A percentile compares a stretch with the other conserved stretches of the same genome.
Evolutionary conservation across 2,113 vertebrate genomes (phyloP).

Genomic region (Beaufortia kweichowensis): DNA sequence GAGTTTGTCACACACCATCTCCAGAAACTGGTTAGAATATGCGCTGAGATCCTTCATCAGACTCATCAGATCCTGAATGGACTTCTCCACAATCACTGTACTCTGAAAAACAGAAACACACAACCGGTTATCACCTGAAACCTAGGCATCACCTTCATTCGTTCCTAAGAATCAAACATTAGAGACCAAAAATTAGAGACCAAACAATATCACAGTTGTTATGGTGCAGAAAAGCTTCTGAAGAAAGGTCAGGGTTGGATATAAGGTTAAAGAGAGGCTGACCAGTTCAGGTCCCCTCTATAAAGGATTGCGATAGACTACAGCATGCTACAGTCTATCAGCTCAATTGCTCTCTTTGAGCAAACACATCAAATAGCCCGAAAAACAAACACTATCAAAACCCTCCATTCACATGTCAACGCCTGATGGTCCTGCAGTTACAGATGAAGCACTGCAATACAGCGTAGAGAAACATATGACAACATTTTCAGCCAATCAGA

Average conservation of each 20-base stretch:
- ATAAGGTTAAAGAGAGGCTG: background rate
- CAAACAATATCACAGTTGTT: slow-evolving; percentile 10
- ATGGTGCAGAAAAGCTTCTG: slow-evolving; percentile 7
- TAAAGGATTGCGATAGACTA: slow-evolving; percentile 8
- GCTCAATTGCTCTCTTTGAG: slow-evolving; percentile 30
- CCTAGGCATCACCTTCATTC: background rate
- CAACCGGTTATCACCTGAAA: background rate
- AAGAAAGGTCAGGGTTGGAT: background rate
- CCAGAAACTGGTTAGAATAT: slow-evolving; percentile 96
- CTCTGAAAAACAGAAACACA: slow-evolving; percentile 74
- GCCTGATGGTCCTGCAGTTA: slow-evolving; percentile 51
- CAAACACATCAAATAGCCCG: slow-evolving; percentile 26
- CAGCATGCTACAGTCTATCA: slow-evolving; percentile 28
- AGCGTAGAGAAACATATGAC: too few relatives aligned
- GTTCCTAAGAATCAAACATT: background rate
- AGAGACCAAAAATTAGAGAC: background rate
- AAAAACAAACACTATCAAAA: slow-evolving; percentile 42
- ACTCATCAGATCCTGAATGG: slow-evolving; percentile 93
- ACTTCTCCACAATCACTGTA: slow-evolving; percentile 96
- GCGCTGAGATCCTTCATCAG: slow-evolving; percentile 95
- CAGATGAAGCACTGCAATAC: slow-evolving; percentile 34
- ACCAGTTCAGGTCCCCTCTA: background rate
- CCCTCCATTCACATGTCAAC: slow-evolving; percentile 51
- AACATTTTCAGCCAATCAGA: too few relatives aligned
- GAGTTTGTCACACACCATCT: slow-evolving; percentile 97